Percentiles rank a stretch among this genome's conserved stretches.
These are phyloP conservation scores for Speoplatyrhinus poulsoni DNA, from an alignment of 2,113 vertebrate genomes.

Conservation along the genomic window DNA sequence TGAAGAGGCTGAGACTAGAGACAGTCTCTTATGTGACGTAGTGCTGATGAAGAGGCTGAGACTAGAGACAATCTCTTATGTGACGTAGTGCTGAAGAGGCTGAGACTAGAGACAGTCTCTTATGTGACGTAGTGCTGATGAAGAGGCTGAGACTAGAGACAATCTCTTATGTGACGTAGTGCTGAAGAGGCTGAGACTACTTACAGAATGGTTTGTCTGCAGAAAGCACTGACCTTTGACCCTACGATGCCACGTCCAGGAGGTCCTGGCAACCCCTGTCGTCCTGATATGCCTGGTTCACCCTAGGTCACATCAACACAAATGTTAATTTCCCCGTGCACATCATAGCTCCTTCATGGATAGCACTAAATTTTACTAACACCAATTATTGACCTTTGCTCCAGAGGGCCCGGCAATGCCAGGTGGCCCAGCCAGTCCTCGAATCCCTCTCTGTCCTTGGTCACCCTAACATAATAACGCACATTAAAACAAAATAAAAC, in stretches of 20 bases:
- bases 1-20: too few relatives aligned
- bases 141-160: too few relatives aligned
- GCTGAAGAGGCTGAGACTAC: too few relatives aligned
- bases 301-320: slow-evolving; percentile 70
- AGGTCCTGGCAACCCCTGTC: slow-evolving; percentile 79
- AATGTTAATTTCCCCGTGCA: neutral
- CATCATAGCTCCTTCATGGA: neutral
- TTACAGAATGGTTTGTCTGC: neutral
- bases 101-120: too few relatives aligned
- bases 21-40: too few relatives aligned
- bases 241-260: slow-evolving; percentile 82
- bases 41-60: too few relatives aligned
- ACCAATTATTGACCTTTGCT: slow-evolving; percentile 76
- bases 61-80: too few relatives aligned
- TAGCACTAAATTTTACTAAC: neutral
- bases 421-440: slow-evolving; percentile 82
- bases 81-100: too few relatives aligned
- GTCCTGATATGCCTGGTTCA: slow-evolving; percentile 82
- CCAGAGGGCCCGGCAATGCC: slow-evolving; percentile 83
- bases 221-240: slow-evolving; percentile 78
- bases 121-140: too few relatives aligned
- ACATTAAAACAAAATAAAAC: neutral
- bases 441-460: slow-evolving; percentile 86
- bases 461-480: slow-evolving; percentile 76
- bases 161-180: too few relatives aligned